A percentile compares a stretch with the other conserved stretches of the same genome.
Evolutionary conservation across 2,888 invertebrate genomes (phyloP).

Genomic region (Cosmia trapezina): DNA sequence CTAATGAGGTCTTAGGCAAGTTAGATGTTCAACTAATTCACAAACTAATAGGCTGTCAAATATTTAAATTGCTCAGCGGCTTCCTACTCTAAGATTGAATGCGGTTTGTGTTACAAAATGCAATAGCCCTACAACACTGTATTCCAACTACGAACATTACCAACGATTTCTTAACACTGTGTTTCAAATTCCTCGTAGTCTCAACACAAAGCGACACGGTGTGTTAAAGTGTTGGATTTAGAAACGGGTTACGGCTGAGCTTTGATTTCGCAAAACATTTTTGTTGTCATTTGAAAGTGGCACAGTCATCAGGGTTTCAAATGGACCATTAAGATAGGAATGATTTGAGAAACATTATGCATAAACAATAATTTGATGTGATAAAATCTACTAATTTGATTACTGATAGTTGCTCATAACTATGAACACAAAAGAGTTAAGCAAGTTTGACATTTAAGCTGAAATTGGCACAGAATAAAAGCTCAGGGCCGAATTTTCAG

Average conservation of each 20-base stretch:
- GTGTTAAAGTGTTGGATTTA: conserved; percentile 41
- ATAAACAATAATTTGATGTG: conserved; percentile 37
- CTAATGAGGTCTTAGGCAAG: conserved; percentile 64
- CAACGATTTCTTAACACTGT: conserved; percentile 60
- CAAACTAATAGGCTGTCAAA: conserved; percentile 80
- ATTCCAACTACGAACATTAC: conserved; percentile 56
- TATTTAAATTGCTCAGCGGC: conserved; percentile 83
- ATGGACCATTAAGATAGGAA: conserved; percentile 55
- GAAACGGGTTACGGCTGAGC: conserved; percentile 49
- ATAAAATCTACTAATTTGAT: conserved; percentile 58
- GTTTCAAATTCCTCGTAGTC: conserved; percentile 43
- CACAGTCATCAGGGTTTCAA: conserved; percentile 55
- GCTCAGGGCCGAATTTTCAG: conserved; percentile 12
- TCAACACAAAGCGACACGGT: conserved; percentile 43
- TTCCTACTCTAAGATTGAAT: conserved; percentile 86
- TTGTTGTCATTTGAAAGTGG: conserved; percentile 60
- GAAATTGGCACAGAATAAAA: conserved; percentile 5
- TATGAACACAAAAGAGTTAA: conserved; percentile 20
- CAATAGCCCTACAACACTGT: conserved; percentile 70
- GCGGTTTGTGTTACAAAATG: conserved; percentile 81
- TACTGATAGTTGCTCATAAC: conserved; percentile 21
- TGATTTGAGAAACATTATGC: conserved; percentile 39
- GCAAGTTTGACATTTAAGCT: conserved; percentile 29
- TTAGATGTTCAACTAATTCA: conserved; percentile 69
- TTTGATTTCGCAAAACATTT: conserved; percentile 66